Evolutionary conservation across 2,888 invertebrate genomes (phyloP), one percentile per base, ranked within the genome.

Genomic region (Malthinus flaveolus): DNA sequence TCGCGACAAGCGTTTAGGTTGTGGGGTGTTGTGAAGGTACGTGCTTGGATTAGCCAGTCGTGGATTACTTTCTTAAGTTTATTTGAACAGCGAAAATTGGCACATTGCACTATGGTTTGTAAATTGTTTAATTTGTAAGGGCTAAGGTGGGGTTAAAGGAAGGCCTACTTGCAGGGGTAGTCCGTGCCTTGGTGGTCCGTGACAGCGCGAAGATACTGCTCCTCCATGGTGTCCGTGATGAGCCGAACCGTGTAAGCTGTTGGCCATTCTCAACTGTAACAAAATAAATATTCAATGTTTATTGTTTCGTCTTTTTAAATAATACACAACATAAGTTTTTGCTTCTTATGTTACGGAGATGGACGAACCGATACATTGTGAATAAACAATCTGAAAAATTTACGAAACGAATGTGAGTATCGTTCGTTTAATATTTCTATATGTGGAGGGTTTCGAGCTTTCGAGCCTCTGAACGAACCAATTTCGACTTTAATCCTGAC

Each of bases 201-300:
- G 78, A 60, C 78, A 79, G 37, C 79, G 72, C 44, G 77, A 72
- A 8, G 76, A 71, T 10, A 76, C 74, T 1, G 71, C 67, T n/a
- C 63, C 69, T 48, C 73, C 76, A 50, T 78, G 78, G 59, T 77
- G 77, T 5, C 74, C 76, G 62, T 77, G 77, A 32, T 61, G 61
- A 11, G 57, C 56, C 35, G n/a, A n/a, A 45, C 70, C 75, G 69
- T 85, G 85, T 9, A 83, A 76, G 51, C 80, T 80, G 73, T 83
- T 84, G 32, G 83, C 80, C 75, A 85, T 83, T 71, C 85, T 80
- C 62, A 86, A 81, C 75, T 84, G 79, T 71, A 84, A 84, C 73
- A 83, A 81, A 80, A 73, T 79, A 82, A 37, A 31, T 32, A 23
- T 3, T 23, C 23, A 23, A 23, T 23, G n/a, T n/a, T n/a, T n/a